phyloP scores from a whole-genome alignment of 2,888 invertebrate genomes.

The Agapostemon virescens region DNA sequence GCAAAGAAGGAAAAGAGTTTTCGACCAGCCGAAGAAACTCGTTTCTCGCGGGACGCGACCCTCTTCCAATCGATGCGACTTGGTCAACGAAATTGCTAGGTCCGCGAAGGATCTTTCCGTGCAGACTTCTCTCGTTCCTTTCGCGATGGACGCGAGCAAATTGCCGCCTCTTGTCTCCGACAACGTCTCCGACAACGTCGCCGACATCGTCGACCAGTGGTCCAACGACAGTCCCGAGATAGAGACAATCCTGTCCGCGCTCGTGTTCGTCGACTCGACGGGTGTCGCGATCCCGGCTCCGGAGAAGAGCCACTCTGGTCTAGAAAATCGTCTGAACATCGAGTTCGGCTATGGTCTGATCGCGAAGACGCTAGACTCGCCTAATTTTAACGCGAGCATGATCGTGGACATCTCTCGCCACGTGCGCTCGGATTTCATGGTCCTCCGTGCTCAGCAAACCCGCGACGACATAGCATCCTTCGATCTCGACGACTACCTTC shows the following conservation, averaged over 20 bases:
- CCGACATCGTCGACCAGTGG: neutral
- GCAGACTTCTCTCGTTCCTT: constrained; percentile 11
- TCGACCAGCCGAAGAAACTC: neutral
- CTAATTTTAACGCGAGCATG: neutral
- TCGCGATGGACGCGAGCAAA: neutral
- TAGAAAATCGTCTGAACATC: constrained; percentile 11
- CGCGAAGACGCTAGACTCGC: constrained; percentile 4
- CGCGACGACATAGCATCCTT: neutral
- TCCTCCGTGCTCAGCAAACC: neutral
- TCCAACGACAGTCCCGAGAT: constrained; percentile 5
- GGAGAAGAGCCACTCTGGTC: neutral
- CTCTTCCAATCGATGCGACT: too few species aligned
- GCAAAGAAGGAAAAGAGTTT: constrained; percentile 42
- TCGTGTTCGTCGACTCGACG: constrained; percentile 17
- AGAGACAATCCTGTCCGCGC: constrained; percentile 17
- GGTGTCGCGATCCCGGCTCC: constrained; percentile 10
- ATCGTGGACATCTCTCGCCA: constrained; percentile 29
- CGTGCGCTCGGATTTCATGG: constrained; percentile 31
- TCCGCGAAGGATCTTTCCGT: too few species aligned
- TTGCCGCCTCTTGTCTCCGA: constrained; percentile 2
- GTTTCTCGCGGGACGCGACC: neutral
- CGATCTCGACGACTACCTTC: constrained; percentile 17
- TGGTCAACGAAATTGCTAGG: too few species aligned
- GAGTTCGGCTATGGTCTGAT: constrained; percentile 21
- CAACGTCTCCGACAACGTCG: neutral